Percentiles rank a stretch among this genome's conserved stretches.
Evolutionary conservation across 2,797 vertebrate genomes (phyloP).

Genomic region (Peromyscus aztecus): DNA sequence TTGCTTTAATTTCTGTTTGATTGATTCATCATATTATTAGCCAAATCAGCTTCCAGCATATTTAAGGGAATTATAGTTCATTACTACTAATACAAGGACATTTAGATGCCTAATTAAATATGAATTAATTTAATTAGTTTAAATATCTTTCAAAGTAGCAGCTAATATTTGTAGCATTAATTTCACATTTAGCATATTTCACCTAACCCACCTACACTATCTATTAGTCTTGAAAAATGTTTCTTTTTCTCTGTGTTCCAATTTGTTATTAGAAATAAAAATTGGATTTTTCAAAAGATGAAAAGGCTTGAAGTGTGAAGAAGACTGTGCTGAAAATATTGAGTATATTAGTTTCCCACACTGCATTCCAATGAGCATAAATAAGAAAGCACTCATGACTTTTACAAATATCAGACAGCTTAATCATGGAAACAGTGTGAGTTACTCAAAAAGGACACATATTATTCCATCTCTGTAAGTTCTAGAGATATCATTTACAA

Average conservation of each 20-base stretch:
- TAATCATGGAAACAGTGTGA: conserved; percentile 8
- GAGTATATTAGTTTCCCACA: background rate
- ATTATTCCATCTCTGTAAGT: background rate
- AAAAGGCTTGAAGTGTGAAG: background rate
- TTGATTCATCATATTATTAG: background rate
- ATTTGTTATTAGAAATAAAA: conserved; percentile 10
- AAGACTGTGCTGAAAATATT: conserved; percentile 40
- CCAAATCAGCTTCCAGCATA: background rate
- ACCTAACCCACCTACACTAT: background rate
- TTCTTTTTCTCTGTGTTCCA: background rate
- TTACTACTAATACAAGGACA: background rate
- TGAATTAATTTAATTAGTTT: conserved; percentile 38
- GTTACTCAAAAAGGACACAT: background rate
- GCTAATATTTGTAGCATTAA: background rate
- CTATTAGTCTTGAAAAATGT: conserved; percentile 34
- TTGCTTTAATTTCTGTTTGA: background rate
- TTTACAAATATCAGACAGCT: background rate
- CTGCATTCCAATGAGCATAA: background rate
- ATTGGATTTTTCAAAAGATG: background rate
- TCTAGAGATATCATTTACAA: background rate
- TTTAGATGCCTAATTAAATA: conserved; percentile 19
- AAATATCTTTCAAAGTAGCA: background rate
- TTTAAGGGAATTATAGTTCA: background rate
- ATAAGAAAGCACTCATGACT: background rate
- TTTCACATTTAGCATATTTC: conserved; percentile 28